Percentiles rank a stretch among this genome's conserved stretches.
phyloP scores from a whole-genome alignment of 2,113 vertebrate genomes.

The Carollia perspicillata region DNA sequence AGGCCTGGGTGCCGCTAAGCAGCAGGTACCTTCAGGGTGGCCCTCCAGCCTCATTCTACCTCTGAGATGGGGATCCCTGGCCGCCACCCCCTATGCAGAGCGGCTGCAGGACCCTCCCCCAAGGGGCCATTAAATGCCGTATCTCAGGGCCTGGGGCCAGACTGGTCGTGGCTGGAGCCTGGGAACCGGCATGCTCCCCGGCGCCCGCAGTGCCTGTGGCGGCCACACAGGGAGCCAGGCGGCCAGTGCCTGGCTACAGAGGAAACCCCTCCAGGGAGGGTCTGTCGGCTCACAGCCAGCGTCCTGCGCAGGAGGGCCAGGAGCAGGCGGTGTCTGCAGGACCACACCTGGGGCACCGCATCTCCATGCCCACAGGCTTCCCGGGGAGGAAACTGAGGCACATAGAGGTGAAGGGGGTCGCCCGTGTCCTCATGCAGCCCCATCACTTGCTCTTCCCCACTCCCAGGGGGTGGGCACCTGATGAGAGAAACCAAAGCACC shows the following conservation, averaged over 20 bases:
- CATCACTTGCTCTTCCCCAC: fast-evolving
- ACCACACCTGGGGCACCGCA: fast-evolving
- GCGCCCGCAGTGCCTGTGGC: fast-evolving
- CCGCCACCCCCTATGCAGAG: not conserved
- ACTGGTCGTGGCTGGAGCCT: fast-evolving
- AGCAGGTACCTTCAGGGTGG: fast-evolving
- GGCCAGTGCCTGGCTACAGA: not conserved
- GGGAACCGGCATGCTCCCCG: not conserved
- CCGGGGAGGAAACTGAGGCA: not conserved
- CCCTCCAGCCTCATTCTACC: not conserved
- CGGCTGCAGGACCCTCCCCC: not conserved
- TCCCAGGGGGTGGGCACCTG: fast-evolving
- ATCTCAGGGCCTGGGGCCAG: not conserved
- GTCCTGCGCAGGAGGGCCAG: not conserved
- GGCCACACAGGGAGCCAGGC: fast-evolving
- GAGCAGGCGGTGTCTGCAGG: too few relatives aligned
- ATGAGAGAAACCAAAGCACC: not conserved
- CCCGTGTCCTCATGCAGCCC: not conserved
- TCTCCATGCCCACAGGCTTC: not conserved
- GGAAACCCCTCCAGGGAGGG: not conserved
- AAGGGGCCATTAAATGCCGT: not conserved
- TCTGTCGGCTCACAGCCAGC: fast-evolving
- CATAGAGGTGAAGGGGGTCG: not conserved
- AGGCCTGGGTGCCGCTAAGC: not conserved
- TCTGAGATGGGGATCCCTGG: not conserved